Base-by-base conservation (phyloP, 2,888 invertebrate genomes). In the Argyresthia goedartella region DNA sequence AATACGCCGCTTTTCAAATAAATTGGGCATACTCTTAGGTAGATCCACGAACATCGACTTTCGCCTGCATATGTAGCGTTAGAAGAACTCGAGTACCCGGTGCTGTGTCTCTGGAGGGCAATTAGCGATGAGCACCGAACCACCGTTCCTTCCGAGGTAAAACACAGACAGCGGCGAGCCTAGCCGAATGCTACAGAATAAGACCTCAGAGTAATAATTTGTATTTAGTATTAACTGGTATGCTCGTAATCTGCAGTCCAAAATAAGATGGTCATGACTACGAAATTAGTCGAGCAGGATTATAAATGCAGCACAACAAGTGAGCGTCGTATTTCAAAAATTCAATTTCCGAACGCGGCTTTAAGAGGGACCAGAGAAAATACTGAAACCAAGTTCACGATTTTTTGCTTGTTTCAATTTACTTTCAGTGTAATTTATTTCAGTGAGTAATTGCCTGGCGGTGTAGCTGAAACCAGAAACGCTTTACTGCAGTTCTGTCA, bases 361-460 rank as follows among this genome's bases (percentile, higher is more conserved):
- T 47, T 39, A 0, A 9, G 35, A 34, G 47, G 6, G 25, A 25
- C 39, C n/a, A 39, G 39, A 39, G n/a, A 39, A 39, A 36, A n/a
- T 8, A 39, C 57, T 58, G 16, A 58, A 59, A 59, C 54, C 56
- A 50, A 57, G 59, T 61, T 59, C 54, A 54, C 53, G 52, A 61
- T 55, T 60, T 62, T 63, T 65, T 62, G 54, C 57, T 50, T 52
- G 55, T 50, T 52, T 56, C 54, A 53, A 50, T 51, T 55, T 50
- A 46, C 50, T 36, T 51, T 25, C 53, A 49, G 48, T n/a, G 49
- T 53, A 51, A 56, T 53, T 43, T 48, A 48, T 52, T 50, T 49
- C 50, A 56, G 57, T 55, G 54, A 63, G 62, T 58, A 60, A 60
- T 62, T 60, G 56, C 59, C 55, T 50, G 55, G 57, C 52, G 52